Percentiles rank a stretch among this genome's conserved stretches.
These are phyloP conservation scores for Diceros bicornis DNA, from an alignment of 2,797 vertebrate species.

Conservation along the genomic window DNA sequence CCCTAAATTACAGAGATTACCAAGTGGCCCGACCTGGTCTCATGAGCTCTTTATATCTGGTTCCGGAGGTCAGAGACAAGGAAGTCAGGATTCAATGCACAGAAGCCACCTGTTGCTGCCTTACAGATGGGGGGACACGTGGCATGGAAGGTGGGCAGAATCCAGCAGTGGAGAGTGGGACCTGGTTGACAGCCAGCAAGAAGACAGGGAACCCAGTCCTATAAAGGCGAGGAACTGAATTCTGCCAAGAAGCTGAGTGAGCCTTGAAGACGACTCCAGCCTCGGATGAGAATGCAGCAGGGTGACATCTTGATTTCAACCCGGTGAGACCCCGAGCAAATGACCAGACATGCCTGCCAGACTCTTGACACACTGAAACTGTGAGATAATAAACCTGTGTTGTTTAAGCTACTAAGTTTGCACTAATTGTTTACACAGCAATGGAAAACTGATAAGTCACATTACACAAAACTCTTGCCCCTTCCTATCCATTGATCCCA, in stretches of 20 bases:
- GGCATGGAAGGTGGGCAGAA: rapidly evolving
- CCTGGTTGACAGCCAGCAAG: not conserved
- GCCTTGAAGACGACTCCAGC: not conserved
- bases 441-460: not conserved
- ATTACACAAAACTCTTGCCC: too few species aligned
- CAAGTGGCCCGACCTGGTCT: not conserved
- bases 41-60: not conserved
- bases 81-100: too few species aligned
- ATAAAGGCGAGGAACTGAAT: not conserved
- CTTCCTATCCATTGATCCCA: too few species aligned
- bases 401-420: not conserved
- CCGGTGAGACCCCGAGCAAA: too few species aligned
- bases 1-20: too few species aligned
- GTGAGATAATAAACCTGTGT: not conserved
- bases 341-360: not conserved
- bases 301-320: not conserved
- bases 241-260: not conserved
- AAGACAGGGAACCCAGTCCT: not conserved
- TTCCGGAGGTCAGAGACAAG: not conserved
- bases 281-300: not conserved
- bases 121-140: too few species aligned
- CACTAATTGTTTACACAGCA: not conserved
- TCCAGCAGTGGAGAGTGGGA: not conserved
- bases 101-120: too few species aligned
- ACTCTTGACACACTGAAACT: too few species aligned